These are phyloP conservation scores for Deilephila porcellus DNA, from an alignment of 2,888 invertebrate genomes.

Conservation along the genomic window DNA sequence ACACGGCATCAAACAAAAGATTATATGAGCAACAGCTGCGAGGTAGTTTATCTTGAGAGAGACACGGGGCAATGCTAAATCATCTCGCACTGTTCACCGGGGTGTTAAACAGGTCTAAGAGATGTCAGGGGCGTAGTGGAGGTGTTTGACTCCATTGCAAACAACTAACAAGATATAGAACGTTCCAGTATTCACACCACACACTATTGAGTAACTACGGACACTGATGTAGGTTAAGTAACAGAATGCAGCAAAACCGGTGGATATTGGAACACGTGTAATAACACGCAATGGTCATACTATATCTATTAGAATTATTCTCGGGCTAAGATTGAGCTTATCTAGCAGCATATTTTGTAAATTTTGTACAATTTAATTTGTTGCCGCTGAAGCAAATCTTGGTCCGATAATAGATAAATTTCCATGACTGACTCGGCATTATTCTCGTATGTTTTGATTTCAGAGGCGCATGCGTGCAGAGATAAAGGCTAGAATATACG, in stretches of 20 bases:
- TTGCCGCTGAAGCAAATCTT: slow-evolving; percentile 49
- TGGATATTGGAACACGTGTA: slow-evolving; percentile 77
- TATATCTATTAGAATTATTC: slow-evolving; percentile 54
- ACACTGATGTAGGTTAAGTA: not conserved
- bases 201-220: not conserved
- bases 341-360: slow-evolving; percentile 55
- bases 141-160: slow-evolving; percentile 49
- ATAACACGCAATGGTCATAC: slow-evolving; percentile 71
- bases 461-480: slow-evolving; percentile 85
- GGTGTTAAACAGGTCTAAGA: slow-evolving; percentile 80
- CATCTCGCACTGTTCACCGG: slow-evolving; percentile 80
- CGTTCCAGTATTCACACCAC: slow-evolving; percentile 47
- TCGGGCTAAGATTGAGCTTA: slow-evolving; percentile 63
- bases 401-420: slow-evolving; percentile 72
- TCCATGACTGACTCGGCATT: slow-evolving; percentile 84
- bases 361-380: not conserved
- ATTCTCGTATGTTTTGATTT: slow-evolving; percentile 81
- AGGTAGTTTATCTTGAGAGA: slow-evolving; percentile 59
- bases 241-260: slow-evolving; percentile 41
- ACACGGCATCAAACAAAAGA: slow-evolving; percentile 82
- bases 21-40: slow-evolving; percentile 71
- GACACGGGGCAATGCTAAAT: slow-evolving; percentile 45
- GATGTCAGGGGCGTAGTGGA: slow-evolving; percentile 82
- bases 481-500: slow-evolving; percentile 79
- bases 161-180: slow-evolving; percentile 16